Evolutionary conservation across 2,888 invertebrate genomes (phyloP), one percentile per base, ranked within the genome.

Genomic region (Andrena camellia): DNA sequence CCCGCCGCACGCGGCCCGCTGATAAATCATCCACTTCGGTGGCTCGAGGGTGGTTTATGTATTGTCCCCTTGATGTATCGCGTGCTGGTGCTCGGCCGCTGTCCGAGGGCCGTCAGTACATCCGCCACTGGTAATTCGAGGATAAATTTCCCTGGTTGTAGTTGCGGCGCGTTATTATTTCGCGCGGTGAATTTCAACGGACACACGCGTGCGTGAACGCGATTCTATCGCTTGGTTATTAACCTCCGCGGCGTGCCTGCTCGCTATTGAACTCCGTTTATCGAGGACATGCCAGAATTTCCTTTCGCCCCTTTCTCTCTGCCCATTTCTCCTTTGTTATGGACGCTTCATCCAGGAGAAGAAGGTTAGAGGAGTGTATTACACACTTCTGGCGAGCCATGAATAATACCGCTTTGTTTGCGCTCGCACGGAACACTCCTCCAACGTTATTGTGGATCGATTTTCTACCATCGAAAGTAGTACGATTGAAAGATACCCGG

Each of bases 11-110:
- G 91, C 90, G 90, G 86, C 80, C 70, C 89, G 83, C 86, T 90
- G 92, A 93, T 93, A 93, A 93, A 93, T 93, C 92, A 93, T 91
- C 89, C 90, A 84, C 89, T 87, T 87, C 78, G 83, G 78, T 84
- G 83, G 85, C 35, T 60, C 31, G 52, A 72, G 59, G 52, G 63
- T 75, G 73, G 88, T 81, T 72, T 86, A 87, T 67, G 75, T 89
- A 91, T 91, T 91, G 91, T 85, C 87, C 85, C 20, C 10, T 60
- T 35, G 59, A 63, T 71, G 71, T 29, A 20, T 23, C 54, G 29
- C 20, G 0, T 52, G 76, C 68, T 76, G 75, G 26, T 10, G 62
- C 10, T 2, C 31, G 42, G 54, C 75, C 84, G 81, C n/a, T 48
- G 42, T 54, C 50, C 78, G 31, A 33, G 7, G n/a, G 23, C 50